Evolutionary conservation across 2,113 vertebrate genomes (phyloP).

Genomic region (Chroicocephalus ridibundus): DNA sequence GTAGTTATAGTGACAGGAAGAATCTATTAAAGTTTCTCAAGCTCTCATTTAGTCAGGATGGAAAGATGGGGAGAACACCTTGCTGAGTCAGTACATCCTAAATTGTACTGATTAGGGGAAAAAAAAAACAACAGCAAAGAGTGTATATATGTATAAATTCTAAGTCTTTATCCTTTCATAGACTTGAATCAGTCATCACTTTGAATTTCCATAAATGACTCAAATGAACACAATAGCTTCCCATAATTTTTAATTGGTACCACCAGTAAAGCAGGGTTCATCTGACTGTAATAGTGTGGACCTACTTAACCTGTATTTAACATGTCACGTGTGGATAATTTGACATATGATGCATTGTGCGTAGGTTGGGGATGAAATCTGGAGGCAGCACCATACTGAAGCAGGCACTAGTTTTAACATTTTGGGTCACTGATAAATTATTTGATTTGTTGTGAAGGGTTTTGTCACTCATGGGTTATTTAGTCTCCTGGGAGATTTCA

Average conservation of each 20-base stretch:
- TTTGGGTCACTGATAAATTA: not conserved
- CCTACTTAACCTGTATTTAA: not conserved
- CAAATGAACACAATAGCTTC: not conserved
- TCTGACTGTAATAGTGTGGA: not conserved
- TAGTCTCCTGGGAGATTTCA: not conserved
- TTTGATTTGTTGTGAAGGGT: not conserved
- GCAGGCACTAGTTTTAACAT: not conserved
- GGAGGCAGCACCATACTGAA: not conserved
- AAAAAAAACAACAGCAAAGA: not conserved
- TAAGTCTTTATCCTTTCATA: not conserved
- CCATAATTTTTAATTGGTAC: not conserved
- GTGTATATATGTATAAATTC: not conserved
- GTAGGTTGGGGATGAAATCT: not conserved
- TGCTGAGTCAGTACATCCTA: not conserved
- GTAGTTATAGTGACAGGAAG: not conserved
- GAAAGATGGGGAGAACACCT: not conserved
- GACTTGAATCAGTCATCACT: not conserved
- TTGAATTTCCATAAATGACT: not conserved
- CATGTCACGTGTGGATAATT: not conserved
- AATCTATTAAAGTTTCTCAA: not conserved
- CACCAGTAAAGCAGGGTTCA: not conserved
- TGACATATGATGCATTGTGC: accelerated
- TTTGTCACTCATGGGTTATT: not conserved
- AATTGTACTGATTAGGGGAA: not conserved
- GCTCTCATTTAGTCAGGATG: not conserved